Conservation (phyloP, 2,888 invertebrate species). For the Endomychus coccineus region DNA sequence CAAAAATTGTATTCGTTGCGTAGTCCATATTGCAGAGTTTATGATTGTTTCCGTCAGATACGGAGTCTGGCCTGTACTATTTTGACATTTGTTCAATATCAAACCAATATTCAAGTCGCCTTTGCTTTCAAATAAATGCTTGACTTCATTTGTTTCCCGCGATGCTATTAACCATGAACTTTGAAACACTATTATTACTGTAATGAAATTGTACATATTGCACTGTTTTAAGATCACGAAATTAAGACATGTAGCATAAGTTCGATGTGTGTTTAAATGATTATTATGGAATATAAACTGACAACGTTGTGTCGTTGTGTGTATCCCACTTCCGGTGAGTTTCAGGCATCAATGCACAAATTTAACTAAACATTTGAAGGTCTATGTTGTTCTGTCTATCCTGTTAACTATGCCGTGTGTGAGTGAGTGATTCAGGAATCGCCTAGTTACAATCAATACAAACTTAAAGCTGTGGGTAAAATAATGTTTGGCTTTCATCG, state of each 20-base stretch:
- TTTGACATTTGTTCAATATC: conserved; percentile 31
- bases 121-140: conserved; percentile 22
- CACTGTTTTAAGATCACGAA: no score
- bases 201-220: no score
- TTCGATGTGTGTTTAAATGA: no score
- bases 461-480: conserved; percentile 26
- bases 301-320: no score
- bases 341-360: conserved; percentile 27
- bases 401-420: conserved; percentile 14
- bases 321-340: conserved; percentile 26
- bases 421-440: no score
- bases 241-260: no score
- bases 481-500: not conserved
- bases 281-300: no score
- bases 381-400: conserved; percentile 17
- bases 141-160: conserved; percentile 13
- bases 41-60: conserved; percentile 29
- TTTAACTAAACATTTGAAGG: conserved; percentile 3
- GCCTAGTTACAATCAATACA: conserved; percentile 37
- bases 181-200: no score
- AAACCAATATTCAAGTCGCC: conserved; percentile 34
- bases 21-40: conserved; percentile 36
- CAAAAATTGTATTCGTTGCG: conserved; percentile 34
- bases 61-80: conserved; percentile 19
- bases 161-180: not conserved